A percentile compares a stretch with the other conserved stretches of the same genome.
These are phyloP conservation scores for Parotocinclus haroldoi DNA, from an alignment of 2,797 vertebrate genomes.

Conservation along the genomic window DNA sequence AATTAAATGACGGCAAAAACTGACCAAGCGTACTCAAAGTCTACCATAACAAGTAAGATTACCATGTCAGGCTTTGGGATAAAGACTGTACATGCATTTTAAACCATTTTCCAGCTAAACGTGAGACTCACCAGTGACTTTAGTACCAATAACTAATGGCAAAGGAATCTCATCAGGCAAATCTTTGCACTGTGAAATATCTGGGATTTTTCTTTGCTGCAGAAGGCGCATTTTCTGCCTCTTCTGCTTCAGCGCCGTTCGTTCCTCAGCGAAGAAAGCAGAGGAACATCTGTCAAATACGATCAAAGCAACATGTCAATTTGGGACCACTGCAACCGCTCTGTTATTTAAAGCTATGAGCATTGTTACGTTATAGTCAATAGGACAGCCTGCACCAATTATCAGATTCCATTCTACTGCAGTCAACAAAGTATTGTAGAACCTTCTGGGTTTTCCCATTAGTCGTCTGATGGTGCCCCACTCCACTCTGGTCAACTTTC, in stretches of 20 bases:
- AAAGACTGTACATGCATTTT: too few species aligned
- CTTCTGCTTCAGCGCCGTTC: slow-evolving; percentile 90
- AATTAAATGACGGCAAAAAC: too few species aligned
- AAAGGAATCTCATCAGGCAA: slow-evolving; percentile 97
- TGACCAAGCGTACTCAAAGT: too few species aligned
- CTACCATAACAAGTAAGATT: too few species aligned
- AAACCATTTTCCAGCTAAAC: background rate
- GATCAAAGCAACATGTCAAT: background rate
- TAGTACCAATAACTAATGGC: slow-evolving; percentile 95
- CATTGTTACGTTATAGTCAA: too few species aligned
- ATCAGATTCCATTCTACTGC: background rate
- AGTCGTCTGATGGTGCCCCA: slow-evolving; percentile 96
- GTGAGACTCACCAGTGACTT: slow-evolving; percentile 84
- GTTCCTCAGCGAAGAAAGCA: slow-evolving; percentile 95
- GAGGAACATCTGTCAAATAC: slow-evolving; percentile 86
- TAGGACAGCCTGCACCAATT: too few species aligned
- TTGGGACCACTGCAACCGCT: too few species aligned
- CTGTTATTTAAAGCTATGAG: too few species aligned
- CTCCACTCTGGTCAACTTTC: slow-evolving; percentile 93
- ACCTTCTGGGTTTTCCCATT: slow-evolving; percentile 98
- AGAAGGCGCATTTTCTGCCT: slow-evolving; percentile 93
- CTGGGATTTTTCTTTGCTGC: slow-evolving; percentile 93
- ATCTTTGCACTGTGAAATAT: slow-evolving; percentile 95
- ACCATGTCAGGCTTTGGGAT: too few species aligned
- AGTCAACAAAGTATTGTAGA: background rate